These are phyloP conservation scores for Microctonus brassicae DNA, from an alignment of 2,888 invertebrate species.

Conservation along the genomic window DNA sequence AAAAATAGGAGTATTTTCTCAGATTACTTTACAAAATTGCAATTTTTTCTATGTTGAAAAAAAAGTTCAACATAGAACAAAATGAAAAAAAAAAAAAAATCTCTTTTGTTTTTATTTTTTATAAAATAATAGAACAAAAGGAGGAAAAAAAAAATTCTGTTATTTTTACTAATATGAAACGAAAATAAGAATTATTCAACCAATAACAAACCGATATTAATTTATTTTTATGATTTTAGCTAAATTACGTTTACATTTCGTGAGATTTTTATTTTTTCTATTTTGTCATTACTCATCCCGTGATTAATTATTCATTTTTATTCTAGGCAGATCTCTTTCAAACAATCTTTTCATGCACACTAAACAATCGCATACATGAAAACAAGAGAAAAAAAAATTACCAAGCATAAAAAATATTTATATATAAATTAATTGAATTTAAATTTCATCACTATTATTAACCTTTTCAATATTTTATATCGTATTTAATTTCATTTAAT, in stretches of 20 bases:
- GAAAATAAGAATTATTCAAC: not conserved
- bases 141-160: not conserved
- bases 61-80: no score
- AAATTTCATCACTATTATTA: no score
- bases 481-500: no score
- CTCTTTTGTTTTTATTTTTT: no score
- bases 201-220: not conserved
- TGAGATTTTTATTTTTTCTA: not conserved
- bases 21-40: not conserved
- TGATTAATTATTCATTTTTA: not conserved
- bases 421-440: no score
- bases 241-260: not conserved
- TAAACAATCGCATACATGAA: not conserved
- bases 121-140: no score
- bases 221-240: not conserved
- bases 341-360: not conserved
- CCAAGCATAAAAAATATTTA: no score
- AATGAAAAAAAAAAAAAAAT: no score
- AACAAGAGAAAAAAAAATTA: no score
- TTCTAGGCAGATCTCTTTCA: not conserved
- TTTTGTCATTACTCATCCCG: not conserved
- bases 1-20: not conserved
- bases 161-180: not conserved
- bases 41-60: no score
- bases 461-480: no score